A percentile compares a stretch with the other conserved stretches of the same genome.
Evolutionary conservation across 2,888 invertebrate genomes (phyloP).

Genomic region (Beris morrisii): DNA sequence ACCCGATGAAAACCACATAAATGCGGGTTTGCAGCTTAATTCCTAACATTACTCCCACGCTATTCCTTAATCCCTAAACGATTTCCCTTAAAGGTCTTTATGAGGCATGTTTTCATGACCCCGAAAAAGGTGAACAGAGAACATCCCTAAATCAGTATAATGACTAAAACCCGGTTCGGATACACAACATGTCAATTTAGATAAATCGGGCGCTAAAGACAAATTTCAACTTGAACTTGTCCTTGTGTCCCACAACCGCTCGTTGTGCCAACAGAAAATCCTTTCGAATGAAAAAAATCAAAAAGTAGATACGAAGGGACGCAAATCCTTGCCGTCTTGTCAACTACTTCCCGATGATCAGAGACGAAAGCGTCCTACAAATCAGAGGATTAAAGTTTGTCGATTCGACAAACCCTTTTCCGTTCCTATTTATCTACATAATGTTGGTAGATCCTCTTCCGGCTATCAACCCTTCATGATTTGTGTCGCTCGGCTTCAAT

Average conservation of each 20-base stretch:
- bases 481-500: constrained; percentile 1
- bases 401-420: not conserved
- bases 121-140: constrained; percentile 15
- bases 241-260: not conserved
- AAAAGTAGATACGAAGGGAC: constrained; percentile 2
- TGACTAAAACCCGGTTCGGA: not conserved
- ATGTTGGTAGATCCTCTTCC: not conserved
- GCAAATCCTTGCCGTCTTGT: constrained; percentile 16
- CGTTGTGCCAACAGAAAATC: not conserved
- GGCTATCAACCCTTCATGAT: constrained; percentile 2
- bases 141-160: constrained; percentile 19
- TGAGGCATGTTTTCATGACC: constrained; percentile 13
- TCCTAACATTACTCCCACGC: not conserved
- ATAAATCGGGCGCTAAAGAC: constrained; percentile 3
- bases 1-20: not conserved
- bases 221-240: not conserved
- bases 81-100: constrained; percentile 13
- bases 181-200: not conserved
- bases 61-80: constrained; percentile 12
- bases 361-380: not conserved
- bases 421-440: not conserved
- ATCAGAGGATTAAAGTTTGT: constrained; percentile 17
- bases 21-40: constrained; percentile 4
- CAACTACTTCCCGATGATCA: constrained; percentile 15
- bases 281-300: not conserved